phyloP scores from a whole-genome alignment of 2,888 invertebrate genomes.

The Epinotia brunnichana region DNA sequence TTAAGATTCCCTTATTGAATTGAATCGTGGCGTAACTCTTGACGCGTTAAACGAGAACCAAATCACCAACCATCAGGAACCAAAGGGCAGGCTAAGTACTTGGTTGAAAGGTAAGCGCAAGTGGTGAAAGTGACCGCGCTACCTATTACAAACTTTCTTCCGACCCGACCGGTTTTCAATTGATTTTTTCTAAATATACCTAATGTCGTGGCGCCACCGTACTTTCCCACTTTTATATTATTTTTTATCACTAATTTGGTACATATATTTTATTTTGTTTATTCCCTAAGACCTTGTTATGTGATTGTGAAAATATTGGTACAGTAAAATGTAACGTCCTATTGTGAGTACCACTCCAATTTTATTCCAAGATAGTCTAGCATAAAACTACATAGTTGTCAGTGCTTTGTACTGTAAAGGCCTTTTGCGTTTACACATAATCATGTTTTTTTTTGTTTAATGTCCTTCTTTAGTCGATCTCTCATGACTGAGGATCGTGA shows the following conservation, averaged over 20 bases:
- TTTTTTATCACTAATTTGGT: neutral
- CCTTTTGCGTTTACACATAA: no score
- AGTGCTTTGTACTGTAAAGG: neutral
- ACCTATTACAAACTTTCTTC: conserved; percentile 72
- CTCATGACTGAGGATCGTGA: no score
- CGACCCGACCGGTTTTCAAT: conserved; percentile 68
- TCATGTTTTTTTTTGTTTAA: neutral
- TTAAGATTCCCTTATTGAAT: neutral
- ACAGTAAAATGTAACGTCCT: neutral
- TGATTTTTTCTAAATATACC: conserved; percentile 59
- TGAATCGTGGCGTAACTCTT: neutral
- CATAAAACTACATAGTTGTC: no score
- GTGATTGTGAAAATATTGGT: conserved; percentile 1
- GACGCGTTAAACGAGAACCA: neutral
- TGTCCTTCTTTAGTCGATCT: no score
- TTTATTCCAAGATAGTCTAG: neutral
- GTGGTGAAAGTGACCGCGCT: conserved; percentile 73
- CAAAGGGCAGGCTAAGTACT: conserved; percentile 20
- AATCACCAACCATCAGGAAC: no score
- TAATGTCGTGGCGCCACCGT: conserved; percentile 39
- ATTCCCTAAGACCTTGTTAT: conserved; percentile 9
- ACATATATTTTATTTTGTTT: neutral
- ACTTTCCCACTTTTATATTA: conserved; percentile 22
- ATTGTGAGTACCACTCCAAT: neutral
- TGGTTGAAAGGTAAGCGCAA: conserved; percentile 48